Percentiles rank a stretch among this genome's conserved stretches.
These are phyloP conservation scores for Phalangium opilio DNA, from an alignment of 2,888 invertebrate genomes.

Conservation along the genomic window DNA sequence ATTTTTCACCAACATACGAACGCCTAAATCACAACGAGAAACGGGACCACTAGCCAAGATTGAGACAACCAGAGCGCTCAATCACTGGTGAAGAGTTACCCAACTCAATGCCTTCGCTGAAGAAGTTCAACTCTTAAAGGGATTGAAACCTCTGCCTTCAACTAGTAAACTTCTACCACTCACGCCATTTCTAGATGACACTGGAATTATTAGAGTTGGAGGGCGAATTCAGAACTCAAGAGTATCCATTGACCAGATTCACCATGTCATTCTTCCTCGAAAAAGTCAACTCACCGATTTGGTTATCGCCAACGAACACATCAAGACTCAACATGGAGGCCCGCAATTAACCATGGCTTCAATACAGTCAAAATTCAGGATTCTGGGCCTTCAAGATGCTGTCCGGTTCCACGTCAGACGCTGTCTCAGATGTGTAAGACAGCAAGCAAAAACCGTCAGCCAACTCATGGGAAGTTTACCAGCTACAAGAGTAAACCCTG, in stretches of 20 bases:
- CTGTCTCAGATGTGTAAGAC: slow-evolving; percentile 4
- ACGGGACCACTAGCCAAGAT: background rate
- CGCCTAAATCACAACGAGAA: background rate
- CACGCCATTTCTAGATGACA: slow-evolving; percentile 16
- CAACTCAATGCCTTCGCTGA: background rate
- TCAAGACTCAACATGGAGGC: slow-evolving; percentile 12
- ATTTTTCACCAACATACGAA: no score
- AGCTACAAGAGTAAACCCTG: background rate
- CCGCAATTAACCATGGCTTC: background rate
- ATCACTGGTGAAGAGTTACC: no score
- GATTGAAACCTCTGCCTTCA: no score
- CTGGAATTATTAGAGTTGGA: slow-evolving; percentile 16
- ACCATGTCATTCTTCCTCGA: slow-evolving; percentile 17
- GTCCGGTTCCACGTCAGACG: background rate
- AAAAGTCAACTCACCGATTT: slow-evolving; percentile 10
- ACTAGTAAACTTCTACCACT: background rate
- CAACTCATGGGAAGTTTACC: slow-evolving; percentile 10
- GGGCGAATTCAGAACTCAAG: slow-evolving; percentile 15
- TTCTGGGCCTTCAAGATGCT: background rate
- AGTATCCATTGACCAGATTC: slow-evolving; percentile 10
- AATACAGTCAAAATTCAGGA: slow-evolving; percentile 5
- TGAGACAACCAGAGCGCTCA: background rate
- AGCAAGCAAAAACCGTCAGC: background rate
- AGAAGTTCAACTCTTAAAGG: no score
- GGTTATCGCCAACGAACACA: slow-evolving; percentile 12